Evolutionary conservation across 2,888 invertebrate species (phyloP), one percentile per base, ranked within the genome.

Genomic region (Melieria crassipennis): DNA sequence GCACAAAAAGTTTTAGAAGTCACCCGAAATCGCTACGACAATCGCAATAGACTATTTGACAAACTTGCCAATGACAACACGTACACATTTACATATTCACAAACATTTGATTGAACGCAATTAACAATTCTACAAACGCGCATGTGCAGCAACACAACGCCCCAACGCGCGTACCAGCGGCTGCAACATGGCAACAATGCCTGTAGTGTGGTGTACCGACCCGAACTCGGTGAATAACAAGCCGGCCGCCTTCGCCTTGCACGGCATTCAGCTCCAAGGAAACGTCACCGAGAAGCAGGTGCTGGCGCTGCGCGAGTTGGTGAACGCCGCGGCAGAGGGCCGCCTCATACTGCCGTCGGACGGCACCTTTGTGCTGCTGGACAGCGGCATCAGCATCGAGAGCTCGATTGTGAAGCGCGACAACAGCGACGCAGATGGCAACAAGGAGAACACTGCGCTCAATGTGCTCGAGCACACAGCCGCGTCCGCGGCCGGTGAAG

Each of bases 191-290:
- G 80, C 87, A 75, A 81, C 86, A 75, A 87, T 86, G 83, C 87
- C 87, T 52, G 87, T 87, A 65, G 87, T 87, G 65, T 87, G 87
- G 87, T 87, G 87, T 75, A 84, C 86, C 75, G 86, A 87, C 80
- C 86, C 87, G 52, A 87, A 87, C 77, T 87, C 87, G 81, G 85
- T 84, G 62, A 87, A 84, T 78, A 86, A 86, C 72, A 86, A 87
- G 73, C 87, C 87, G 30, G 84, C 85, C 47, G 87, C 87, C 63
- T 87, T 87, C 75, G 86, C 87, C 56, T 78, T 87, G 52, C 87
- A 87, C 70, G 87, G 87, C 70, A 87, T 87, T 45, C 87, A 87
- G 73, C 76, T 87, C 74, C 87, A 87, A 79, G 87, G 87, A 9
- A 87, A 87, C 77, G 85, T 87, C 11, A 87, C 85, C 0, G 86